Evolutionary conservation across 2,113 vertebrate genomes (phyloP).

Genomic region (Crotophaga sulcirostris): DNA sequence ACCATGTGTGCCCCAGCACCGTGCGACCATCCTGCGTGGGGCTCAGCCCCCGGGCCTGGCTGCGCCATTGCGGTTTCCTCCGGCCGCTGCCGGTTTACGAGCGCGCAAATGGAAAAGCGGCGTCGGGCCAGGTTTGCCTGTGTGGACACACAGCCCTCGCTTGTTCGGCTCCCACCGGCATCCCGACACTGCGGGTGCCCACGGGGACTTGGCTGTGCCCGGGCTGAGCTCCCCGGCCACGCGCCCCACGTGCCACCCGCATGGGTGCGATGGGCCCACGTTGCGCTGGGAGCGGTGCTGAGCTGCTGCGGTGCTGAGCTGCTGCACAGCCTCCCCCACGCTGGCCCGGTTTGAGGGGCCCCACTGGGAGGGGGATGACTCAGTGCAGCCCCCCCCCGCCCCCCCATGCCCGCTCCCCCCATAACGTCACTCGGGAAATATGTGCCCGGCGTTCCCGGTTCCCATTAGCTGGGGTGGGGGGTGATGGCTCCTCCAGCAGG

Average conservation of each 20-base stretch:
- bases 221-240: neutral
- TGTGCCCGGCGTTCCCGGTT: neutral
- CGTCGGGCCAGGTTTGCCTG: neutral
- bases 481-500: neutral
- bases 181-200: neutral
- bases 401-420: neutral
- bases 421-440: conserved; percentile 54
- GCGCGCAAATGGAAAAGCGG: neutral
- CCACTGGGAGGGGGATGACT: conserved; percentile 23
- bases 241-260: rapidly evolving
- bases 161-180: neutral
- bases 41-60: neutral
- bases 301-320: too few relatives aligned
- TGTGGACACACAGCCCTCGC: neutral
- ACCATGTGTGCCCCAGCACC: neutral
- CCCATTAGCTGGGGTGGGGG: neutral
- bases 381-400: neutral
- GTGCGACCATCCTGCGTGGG: rapidly evolving
- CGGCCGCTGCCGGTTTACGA: neutral
- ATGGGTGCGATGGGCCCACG: rapidly evolving
- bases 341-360: conserved; percentile 21
- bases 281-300: neutral
- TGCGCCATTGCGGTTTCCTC: neutral
- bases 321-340: neutral
- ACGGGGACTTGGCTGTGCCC: neutral